Percentiles rank a stretch among this genome's conserved stretches.
Conservation (phyloP, 2,113 vertebrate species). For the Gymnorhina tibicen region DNA sequence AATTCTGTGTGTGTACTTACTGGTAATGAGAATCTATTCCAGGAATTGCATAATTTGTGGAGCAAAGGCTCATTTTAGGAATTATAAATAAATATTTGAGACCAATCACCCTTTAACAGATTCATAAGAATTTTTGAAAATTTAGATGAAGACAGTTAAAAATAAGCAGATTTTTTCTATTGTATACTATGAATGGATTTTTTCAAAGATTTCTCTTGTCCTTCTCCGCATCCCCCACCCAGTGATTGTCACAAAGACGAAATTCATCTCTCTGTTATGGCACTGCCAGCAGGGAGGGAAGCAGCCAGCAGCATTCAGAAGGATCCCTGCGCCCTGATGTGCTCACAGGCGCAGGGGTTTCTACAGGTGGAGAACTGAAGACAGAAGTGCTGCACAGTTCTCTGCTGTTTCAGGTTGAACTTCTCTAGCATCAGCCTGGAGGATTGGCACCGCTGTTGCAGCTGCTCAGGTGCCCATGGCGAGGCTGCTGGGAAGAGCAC, state of each 20-base stretch:
- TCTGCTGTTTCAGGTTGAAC: not conserved
- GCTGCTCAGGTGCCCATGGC: not conserved
- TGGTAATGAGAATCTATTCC: not conserved
- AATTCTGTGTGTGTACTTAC: not conserved
- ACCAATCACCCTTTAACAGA: not conserved
- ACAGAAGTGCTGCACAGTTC: not conserved
- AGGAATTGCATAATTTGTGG: not conserved
- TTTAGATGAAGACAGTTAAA: not conserved
- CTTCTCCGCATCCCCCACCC: not conserved
- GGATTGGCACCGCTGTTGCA: not conserved
- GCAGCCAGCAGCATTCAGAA: not conserved
- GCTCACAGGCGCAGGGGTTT: not conserved
- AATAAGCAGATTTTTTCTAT: not conserved
- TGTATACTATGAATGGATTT: not conserved
- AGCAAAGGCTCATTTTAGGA: not conserved
- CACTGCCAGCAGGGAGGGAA: not conserved
- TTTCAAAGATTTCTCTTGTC: not conserved
- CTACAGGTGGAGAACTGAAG: not conserved
- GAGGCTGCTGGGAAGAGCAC: accelerated
- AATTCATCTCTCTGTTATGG: not conserved
- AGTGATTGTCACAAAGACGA: not conserved
- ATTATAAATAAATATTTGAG: not conserved
- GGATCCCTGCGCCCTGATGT: not conserved
- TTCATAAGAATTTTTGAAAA: not conserved
- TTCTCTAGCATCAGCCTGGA: not conserved